Base-by-base conservation (phyloP, 2,888 invertebrate species). In the Cordylochernes scorpioides region DNA sequence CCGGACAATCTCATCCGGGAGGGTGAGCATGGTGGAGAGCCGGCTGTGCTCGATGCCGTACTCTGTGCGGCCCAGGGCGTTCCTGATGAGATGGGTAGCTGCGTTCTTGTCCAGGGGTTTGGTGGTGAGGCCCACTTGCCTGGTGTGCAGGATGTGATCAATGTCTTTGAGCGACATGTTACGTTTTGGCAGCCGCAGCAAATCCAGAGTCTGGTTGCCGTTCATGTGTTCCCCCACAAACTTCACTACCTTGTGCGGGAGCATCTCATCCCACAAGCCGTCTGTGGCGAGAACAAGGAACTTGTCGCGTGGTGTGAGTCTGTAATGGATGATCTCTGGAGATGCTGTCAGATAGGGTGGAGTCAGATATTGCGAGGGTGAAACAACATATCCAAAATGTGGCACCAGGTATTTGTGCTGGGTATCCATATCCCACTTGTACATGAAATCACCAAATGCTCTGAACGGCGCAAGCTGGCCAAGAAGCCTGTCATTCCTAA, bases 201-300 rank as follows among this genome's bases (percentile, higher is more conserved):
- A 14, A 16, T 38, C 38, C 24, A 84, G 60, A 28, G 80, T 80
- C 35, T 78, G 72, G 22, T 53, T 49, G 3, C 60, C 61, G 41
- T 72, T 70, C 65, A 84, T 75, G 49, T 94, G 91, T 47, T 88
- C 84, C 3, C 84, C 84, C 1, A 91, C 75, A 21, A 91, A 57
- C 41, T 67, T 65, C 3, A 84, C 77, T 1, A 78, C 78, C 57
- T 84, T 69, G 40, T 74, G 47, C 28, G 62, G 58, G 24, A 67
- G 62, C 32, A 94, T 61, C 51, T 78, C 68, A 47, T 94, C 94
- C 88, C 91, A 94, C 2, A 97, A 58, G 3, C 94, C 94, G 53
- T 97, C 94, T 1, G 82, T 73, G 7, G 78, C 94, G 25, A 91
- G 58, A 30, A 99, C 71, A 40, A 97, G 56, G 57, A 97, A 97